A percentile compares a stretch with the other conserved stretches of the same genome.
Conservation (phyloP, 2,888 invertebrate species). For the Parochlus steinenii region DNA sequence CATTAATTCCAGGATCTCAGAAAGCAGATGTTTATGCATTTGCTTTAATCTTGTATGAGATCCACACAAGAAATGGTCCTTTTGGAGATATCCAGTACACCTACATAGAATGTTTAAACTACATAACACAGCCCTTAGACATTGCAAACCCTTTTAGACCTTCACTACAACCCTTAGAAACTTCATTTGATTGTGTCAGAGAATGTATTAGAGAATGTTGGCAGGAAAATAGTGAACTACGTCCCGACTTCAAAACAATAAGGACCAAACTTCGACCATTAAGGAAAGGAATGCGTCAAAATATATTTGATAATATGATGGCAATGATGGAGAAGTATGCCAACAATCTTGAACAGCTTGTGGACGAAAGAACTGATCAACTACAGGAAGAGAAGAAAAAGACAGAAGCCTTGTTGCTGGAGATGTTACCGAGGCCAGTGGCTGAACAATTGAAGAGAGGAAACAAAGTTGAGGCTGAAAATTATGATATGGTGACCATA, state of each 20-base stretch:
- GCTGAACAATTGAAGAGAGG: constrained; percentile 85
- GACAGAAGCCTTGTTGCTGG: constrained; percentile 74
- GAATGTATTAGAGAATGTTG: constrained; percentile 79
- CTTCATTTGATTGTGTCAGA: constrained; percentile 70
- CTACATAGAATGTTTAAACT: constrained; percentile 39
- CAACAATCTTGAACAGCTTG: constrained; percentile 82
- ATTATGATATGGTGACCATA: constrained; percentile 81
- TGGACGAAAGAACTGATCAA: constrained; percentile 86
- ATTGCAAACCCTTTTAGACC: constrained; percentile 38
- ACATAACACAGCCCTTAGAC: constrained; percentile 27
- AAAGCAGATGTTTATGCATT: constrained; percentile 78
- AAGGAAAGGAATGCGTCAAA: constrained; percentile 83
- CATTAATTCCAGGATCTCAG: constrained; percentile 39
- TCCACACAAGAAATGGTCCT: constrained; percentile 73
- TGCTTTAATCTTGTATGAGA: constrained; percentile 73
- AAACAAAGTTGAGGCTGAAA: constrained; percentile 75
- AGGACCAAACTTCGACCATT: constrained; percentile 63
- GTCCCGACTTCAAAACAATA: constrained; percentile 76
- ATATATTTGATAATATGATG: constrained; percentile 97
- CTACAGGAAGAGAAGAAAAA: constrained; percentile 92
- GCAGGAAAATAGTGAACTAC: constrained; percentile 57
- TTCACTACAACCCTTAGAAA: constrained; percentile 58
- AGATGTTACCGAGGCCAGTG: constrained; percentile 80
- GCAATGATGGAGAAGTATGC: constrained; percentile 97
- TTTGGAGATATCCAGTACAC: constrained; percentile 56